Base-by-base conservation (phyloP, 1,140 invertebrate genomes). In the Frieseomelitta varia region DNA sequence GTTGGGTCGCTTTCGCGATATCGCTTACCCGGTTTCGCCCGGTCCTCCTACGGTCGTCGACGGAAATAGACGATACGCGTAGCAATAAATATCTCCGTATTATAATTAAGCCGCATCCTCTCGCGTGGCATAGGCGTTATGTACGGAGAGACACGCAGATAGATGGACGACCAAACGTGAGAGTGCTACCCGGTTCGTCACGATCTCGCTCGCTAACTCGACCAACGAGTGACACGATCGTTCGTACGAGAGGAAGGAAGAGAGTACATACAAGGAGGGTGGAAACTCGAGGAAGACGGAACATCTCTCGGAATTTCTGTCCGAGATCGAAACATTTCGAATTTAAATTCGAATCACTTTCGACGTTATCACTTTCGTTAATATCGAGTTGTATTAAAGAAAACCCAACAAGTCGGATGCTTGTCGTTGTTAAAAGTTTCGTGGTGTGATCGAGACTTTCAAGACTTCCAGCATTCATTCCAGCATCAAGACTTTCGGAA, bases 21-120 rank as follows among this genome's bases (percentile, higher is more conserved):
- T 88, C 87, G 79, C 55, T 56, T 47, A 61, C 55, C 67, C 81
- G 53, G 63, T 67, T 78, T 75, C 15, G 65, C 55, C 67, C 81
- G 53, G 63, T 67, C 73, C 75, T 73, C 65, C 72, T 76, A 89
- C 88, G 88, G 81, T 27, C 84, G 67, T 76, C 88, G 87, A 89
- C 88, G 73, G 88, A 89, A 88, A 88, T 89, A 88, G 88, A 86
- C 80, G 87, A 84, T 86, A 88, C 81, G 81, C 75, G 77, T 27
- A 78, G 87, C 76, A 88, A 89, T 89, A 89, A 89, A 89, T 89
- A 89, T 88, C 88, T 75, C 77, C 67, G 87, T 88, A 89, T 89
- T 89, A 89, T 88, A 89, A 89, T 89, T 89, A 89, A 89, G 88
- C 88, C 79, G 81, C 30, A 72, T 80, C 58, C 72, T 56, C 77